These are phyloP conservation scores for Drusus annulatus DNA, from an alignment of 1,140 invertebrate species.

Conservation along the genomic window DNA sequence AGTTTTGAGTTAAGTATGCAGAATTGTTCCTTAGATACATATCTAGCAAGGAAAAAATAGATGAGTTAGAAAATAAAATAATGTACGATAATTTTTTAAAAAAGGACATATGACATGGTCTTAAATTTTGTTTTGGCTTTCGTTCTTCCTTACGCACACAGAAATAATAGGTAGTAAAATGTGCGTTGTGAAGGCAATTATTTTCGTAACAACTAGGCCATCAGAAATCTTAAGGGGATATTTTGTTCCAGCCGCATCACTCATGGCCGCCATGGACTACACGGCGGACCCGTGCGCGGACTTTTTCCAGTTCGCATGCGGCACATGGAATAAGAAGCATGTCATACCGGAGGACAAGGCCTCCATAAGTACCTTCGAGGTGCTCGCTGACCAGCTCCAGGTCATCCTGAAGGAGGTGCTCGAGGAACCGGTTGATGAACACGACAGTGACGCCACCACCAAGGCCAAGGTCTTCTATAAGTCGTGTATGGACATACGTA, in stretches of 20 bases:
- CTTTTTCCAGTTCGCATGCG: conserved; percentile 93
- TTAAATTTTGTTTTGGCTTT: no score
- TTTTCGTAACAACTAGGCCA: no score
- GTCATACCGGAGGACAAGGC: conserved; percentile 91
- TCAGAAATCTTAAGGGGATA: no score
- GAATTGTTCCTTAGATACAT: no score
- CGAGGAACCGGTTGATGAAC: conserved; percentile 75
- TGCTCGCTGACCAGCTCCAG: conserved; percentile 88
- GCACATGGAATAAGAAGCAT: conserved; percentile 91
- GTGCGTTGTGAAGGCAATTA: no score
- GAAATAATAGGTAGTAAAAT: no score
- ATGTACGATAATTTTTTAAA: no score
- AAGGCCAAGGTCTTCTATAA: conserved; percentile 90
- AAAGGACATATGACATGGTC: no score
- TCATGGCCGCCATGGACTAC: conserved; percentile 88
- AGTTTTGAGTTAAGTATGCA: no score
- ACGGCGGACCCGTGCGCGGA: conserved; percentile 87
- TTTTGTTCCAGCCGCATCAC: conserved; percentile 79
- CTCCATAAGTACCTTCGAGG: conserved; percentile 90
- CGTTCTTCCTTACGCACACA: no score
- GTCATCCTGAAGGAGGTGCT: conserved; percentile 85
- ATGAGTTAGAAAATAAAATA: no score
- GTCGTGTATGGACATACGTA: conserved; percentile 65
- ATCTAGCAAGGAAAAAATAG: no score
- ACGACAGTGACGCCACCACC: conserved; percentile 81